Base-by-base conservation (phyloP, 2,888 invertebrate species). In the Bembecia ichneumoniformis region DNA sequence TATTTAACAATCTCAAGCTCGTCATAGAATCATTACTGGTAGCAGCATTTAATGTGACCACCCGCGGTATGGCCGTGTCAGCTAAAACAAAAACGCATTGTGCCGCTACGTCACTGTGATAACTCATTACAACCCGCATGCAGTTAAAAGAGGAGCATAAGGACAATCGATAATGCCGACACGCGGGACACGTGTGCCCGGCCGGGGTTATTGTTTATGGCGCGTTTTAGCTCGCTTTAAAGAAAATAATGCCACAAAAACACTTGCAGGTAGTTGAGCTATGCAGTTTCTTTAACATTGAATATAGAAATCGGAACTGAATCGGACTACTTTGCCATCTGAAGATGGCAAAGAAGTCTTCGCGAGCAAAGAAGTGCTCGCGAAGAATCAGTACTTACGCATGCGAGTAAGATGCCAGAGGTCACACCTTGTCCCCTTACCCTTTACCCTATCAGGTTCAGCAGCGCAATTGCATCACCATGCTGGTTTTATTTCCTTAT, bases 101-200 rank as follows among this genome's bases (percentile, higher is more conserved):
- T 54, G 64, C 72, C 73, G 68, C 76, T 74, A 77, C 79, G 74
- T 77, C 76, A 76, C 67, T 53, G 62, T 66, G 79, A 66, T 80
- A 80, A 77, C 77, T 74, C 74, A 71, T 72, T 71, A 65, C 64
- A 65, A 76, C 83, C 82, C 83, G 82, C 83, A 83, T 83, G 66
- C 54, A 59, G 52, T 47, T 47, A 49, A 57, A 59, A 71, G 73
- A 77, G 76, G 76, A 74, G 74, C 75, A 65, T 75, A 72, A 76
- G 71, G 69, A 74, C 74, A 77, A 80, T 82, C 83, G 82, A 82
- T 84, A 83, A 82, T 78, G 70, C 72, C 75, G 11, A 73, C 77
- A 74, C 75, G 61, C 51, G 74, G 46, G 65, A 72, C 82, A 82
- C 82, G 82, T 82, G 83, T 74, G 69, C 70, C 28, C 58, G 58